A percentile compares a stretch with the other conserved stretches of the same genome.
phyloP scores from a whole-genome alignment of 2,888 invertebrate genomes.

The Drosophila antonietae region DNA sequence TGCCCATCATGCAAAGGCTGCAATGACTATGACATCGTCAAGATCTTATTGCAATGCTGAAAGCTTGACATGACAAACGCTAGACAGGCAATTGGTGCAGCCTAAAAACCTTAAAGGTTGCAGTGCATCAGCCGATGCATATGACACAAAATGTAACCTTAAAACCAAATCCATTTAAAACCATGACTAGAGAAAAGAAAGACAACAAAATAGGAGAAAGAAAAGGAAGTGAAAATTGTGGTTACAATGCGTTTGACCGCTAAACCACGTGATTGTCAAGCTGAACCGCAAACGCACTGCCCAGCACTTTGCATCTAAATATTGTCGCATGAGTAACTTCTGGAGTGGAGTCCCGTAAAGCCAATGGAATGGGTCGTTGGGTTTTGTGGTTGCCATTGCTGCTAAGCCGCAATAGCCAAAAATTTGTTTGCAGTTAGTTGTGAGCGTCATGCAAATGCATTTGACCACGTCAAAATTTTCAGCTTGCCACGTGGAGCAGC shows the following conservation, averaged over 20 bases:
- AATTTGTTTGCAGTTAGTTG: constrained; percentile 68
- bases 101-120: neutral
- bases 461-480: constrained; percentile 64
- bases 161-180: neutral
- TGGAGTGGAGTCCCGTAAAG: neutral
- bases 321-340: constrained; percentile 32
- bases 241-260: constrained; percentile 22
- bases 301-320: constrained; percentile 35
- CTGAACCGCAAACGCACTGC: constrained; percentile 8
- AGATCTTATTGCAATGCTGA: neutral
- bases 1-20: neutral
- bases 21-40: neutral
- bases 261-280: constrained; percentile 36
- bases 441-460: constrained; percentile 66
- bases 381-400: constrained; percentile 6
- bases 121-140: neutral
- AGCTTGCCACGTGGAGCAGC: constrained; percentile 33
- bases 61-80: neutral
- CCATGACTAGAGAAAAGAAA: no score
- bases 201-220: neutral
- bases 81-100: neutral
- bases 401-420: constrained; percentile 56
- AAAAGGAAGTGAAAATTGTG: constrained; percentile 1
- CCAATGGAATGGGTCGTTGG: neutral
- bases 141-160: neutral